Base-by-base conservation (phyloP, 1,140 invertebrate genomes). In the Portunus trituberculatus region DNA sequence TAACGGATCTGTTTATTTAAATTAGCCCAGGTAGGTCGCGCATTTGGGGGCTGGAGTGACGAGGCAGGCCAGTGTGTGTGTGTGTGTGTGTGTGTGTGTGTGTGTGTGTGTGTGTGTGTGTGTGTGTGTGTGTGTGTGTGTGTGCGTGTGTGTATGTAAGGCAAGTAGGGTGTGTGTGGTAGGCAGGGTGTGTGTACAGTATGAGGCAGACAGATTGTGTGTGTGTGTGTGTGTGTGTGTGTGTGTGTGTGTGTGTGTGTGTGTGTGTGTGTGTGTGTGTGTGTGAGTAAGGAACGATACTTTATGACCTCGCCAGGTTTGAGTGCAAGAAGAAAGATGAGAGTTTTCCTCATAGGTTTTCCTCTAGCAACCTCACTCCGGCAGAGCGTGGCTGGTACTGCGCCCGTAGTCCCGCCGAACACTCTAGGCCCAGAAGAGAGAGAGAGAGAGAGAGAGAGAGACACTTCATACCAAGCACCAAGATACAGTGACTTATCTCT, bases 1-100 rank as follows among this genome's bases (percentile, higher is more conserved):
- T 76, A 76, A 76, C 67, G 67, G 67, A 76, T 76, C 67, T 76
- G 67, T 76, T 76, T 76, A 76, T 76, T 76, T 76, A 76, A 76
- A 76, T 76, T 76, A 25, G n/a, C 67, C 67, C 20, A 76, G 67
- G 20, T 8, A 76, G 67, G 67, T 76, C n/a, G 67, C 67, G 6
- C 67, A n/a, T 76, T 76, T 25, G 67, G 67, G 67, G 67, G 67
- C 67, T 76, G 67, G 67, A 25, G 67, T 76, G 67, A 76, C 67
- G 67, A 76, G 67, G 67, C 20, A n/a, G 67, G 20, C 20, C 12
- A n/a, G 67, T 1, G 67, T 25, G 67, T 76, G 67, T 76, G 67
- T n/a, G 67, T 25, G 20, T n/a, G 67, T 12, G 20, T 20, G 67
- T 12, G 67, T 76, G n/a, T 76, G 67, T 76, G 52, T 14, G 12